Evolutionary conservation across 2,797 vertebrate genomes (phyloP).

Genomic region (Chaunax sp.): DNA sequence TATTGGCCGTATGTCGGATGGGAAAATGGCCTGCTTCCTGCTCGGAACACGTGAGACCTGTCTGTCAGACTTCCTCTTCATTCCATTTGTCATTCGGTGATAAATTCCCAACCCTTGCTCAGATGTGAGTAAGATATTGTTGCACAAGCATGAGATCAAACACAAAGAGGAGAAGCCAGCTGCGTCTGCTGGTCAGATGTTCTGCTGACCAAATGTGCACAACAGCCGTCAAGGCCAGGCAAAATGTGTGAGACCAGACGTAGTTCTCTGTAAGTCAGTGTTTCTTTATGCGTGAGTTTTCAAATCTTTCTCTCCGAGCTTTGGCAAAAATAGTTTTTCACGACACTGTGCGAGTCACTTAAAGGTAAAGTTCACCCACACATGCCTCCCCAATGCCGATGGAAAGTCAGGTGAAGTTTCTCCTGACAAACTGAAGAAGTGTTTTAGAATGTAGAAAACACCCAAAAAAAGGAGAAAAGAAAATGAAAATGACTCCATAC

Average conservation of each 20-base stretch:
- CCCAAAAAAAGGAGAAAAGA: no score
- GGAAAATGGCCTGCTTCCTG: conserved; percentile 43
- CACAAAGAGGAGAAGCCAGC: conserved; percentile 26
- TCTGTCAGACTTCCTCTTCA: conserved; percentile 62
- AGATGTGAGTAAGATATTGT: conserved; percentile 55
- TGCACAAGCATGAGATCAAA: conserved; percentile 64
- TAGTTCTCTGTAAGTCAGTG: background rate
- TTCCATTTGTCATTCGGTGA: conserved; percentile 49
- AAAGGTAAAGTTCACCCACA: no score
- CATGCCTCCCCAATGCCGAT: no score
- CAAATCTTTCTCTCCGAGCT: background rate
- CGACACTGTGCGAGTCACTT: background rate
- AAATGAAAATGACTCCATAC: no score
- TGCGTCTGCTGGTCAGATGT: conserved; percentile 72
- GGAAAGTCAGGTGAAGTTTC: no score
- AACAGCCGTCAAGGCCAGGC: conserved; percentile 17
- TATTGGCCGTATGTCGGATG: no score
- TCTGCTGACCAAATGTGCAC: conserved; percentile 41
- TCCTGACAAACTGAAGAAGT: no score
- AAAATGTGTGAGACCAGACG: conserved; percentile 7
- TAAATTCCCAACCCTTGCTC: conserved; percentile 41
- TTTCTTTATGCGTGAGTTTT: background rate
- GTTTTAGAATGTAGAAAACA: no score
- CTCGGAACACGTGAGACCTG: conserved; percentile 27
- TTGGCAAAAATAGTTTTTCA: conserved; percentile 3